Percentiles rank a stretch among this genome's conserved stretches.
Conservation (phyloP, 2,888 invertebrate genomes). For the Tachystola acroxantha region DNA sequence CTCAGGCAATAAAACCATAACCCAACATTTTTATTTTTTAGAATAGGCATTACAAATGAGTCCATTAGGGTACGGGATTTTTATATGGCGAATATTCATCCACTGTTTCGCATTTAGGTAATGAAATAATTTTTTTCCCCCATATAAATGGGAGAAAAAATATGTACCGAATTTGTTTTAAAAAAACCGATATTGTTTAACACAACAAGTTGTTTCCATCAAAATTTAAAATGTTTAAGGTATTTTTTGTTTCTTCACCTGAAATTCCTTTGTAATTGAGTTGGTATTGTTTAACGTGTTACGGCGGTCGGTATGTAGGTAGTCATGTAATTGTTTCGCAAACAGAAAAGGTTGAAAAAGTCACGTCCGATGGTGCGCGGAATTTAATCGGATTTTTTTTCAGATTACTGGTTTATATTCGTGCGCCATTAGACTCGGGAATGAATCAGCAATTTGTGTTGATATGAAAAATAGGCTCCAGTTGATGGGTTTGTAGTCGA, state of each 20-base stretch:
- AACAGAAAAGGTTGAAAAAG: conserved; percentile 46
- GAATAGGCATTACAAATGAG: too few species aligned
- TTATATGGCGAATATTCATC: neutral
- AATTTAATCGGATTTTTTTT: conserved; percentile 36
- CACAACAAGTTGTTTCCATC: too few species aligned
- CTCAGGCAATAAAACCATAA: neutral
- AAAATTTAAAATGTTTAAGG: too few species aligned
- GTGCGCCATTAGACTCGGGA: conserved; percentile 17
- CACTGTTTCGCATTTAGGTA: neutral
- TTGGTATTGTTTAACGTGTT: conserved; percentile 7
- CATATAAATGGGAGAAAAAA: too few species aligned
- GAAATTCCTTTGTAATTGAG: conserved; percentile 1
- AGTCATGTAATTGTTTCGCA: conserved; percentile 52
- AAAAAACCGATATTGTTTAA: too few species aligned
- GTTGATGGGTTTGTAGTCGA: conserved; percentile 8
- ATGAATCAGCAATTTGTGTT: conserved; percentile 18
- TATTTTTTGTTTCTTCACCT: too few species aligned
- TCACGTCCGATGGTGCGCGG: conserved; percentile 33
- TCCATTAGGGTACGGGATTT: too few species aligned
- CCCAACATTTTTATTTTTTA: neutral
- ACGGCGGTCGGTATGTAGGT: conserved; percentile 18
- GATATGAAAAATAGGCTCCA: conserved; percentile 19
- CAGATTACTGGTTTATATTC: conserved; percentile 25
- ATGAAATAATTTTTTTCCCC: too few species aligned
- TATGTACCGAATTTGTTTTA: too few species aligned